These are phyloP conservation scores for Tetropium fuscum DNA, from an alignment of 2,888 invertebrate genomes.

Conservation along the genomic window DNA sequence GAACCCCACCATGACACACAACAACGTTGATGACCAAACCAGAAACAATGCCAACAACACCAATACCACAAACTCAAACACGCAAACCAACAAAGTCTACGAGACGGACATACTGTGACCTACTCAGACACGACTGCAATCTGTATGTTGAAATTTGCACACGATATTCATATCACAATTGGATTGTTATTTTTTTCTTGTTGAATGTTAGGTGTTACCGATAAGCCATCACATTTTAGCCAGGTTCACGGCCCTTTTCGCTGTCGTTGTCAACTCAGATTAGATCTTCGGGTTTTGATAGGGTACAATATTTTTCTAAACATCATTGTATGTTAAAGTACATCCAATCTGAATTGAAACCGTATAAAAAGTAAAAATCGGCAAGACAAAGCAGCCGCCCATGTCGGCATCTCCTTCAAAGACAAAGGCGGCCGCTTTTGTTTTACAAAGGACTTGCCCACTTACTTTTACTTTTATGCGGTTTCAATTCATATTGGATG, in stretches of 20 bases:
- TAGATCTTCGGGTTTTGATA: too few relatives aligned
- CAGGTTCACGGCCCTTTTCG: conserved; percentile 19
- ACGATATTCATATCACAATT: conserved; percentile 54
- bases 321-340: too few relatives aligned
- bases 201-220: conserved; percentile 54
- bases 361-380: too few relatives aligned
- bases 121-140: conserved; percentile 49
- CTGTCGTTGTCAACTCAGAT: conserved; percentile 27
- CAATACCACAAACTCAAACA: conserved; percentile 55
- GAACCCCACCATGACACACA: conserved; percentile 53
- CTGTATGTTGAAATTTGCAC: conserved; percentile 51
- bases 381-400: too few relatives aligned
- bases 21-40: conserved; percentile 41
- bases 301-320: too few relatives aligned
- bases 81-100: conserved; percentile 82
- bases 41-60: conserved; percentile 30
- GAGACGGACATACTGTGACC: conserved; percentile 96
- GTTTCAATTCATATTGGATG: too few relatives aligned
- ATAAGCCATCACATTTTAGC: conserved; percentile 31
- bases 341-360: too few relatives aligned
- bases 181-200: conserved; percentile 54
- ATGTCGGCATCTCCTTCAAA: too few relatives aligned
- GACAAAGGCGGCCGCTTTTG: too few relatives aligned
- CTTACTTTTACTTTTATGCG: too few relatives aligned
- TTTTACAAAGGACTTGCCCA: too few relatives aligned